These are phyloP conservation scores for Paramormyrops hopkinsi DNA, from an alignment of 2,797 vertebrate genomes.

Conservation along the genomic window DNA sequence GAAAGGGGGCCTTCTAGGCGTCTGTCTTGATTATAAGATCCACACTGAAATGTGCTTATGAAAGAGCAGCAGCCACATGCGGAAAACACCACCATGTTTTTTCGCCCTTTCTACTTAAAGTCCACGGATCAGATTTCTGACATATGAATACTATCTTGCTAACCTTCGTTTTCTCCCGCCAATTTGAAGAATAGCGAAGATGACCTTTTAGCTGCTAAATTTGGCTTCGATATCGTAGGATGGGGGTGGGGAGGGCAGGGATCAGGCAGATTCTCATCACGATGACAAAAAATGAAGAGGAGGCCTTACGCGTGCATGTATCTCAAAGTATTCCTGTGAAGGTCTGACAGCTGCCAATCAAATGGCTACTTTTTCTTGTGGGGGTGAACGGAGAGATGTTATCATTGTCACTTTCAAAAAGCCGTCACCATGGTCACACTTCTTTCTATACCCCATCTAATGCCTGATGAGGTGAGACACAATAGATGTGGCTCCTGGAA, in stretches of 20 bases:
- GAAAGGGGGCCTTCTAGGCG: neutral
- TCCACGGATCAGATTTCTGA: neutral
- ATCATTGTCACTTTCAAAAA: neutral
- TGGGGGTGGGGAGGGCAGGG: neutral
- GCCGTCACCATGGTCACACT: neutral
- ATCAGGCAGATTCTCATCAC: neutral
- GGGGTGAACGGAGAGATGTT: neutral
- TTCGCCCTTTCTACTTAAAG: neutral
- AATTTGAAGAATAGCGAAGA: conserved; percentile 3
- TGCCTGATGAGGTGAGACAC: neutral
- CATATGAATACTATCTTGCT: conserved; percentile 4
- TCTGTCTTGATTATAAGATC: neutral
- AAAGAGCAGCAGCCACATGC: neutral
- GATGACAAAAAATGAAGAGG: neutral
- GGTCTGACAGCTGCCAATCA: conserved; percentile 6
- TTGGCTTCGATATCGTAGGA: neutral
- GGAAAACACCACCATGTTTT: neutral
- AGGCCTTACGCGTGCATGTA: neutral
- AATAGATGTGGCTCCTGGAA: neutral
- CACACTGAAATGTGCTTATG: neutral
- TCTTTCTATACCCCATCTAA: neutral
- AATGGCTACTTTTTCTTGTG: neutral
- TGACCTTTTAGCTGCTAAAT: conserved; percentile 19
- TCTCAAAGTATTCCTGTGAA: neutral
- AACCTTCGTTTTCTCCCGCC: conserved; percentile 2